These are phyloP conservation scores for Caenorhabditis japonica DNA, from an alignment of 2,888 invertebrate species.

Conservation along the genomic window DNA sequence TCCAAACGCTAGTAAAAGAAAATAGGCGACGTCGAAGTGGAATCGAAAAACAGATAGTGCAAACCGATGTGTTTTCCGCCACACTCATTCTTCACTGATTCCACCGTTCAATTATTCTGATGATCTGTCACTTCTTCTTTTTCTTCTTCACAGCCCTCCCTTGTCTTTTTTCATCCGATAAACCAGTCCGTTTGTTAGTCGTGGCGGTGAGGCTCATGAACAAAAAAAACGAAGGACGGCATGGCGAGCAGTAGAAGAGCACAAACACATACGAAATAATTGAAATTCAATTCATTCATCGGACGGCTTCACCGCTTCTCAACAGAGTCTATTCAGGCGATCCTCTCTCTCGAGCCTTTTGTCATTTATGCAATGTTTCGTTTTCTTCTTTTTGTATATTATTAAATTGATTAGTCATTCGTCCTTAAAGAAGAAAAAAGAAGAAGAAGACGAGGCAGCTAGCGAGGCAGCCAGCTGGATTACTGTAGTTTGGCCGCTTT, in stretches of 20 bases:
- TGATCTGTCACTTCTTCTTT: conserved; percentile 1
- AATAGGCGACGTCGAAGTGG: conserved; percentile 1
- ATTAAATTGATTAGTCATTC: conserved; percentile 53
- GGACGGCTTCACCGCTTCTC: conserved; percentile 6
- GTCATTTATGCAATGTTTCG: conserved; percentile 49
- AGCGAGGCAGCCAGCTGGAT: too few species aligned
- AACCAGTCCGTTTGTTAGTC: conserved; percentile 33
- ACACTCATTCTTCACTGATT: background rate
- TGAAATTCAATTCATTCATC: conserved; percentile 46
- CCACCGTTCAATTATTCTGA: background rate
- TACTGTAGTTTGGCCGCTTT: too few species aligned
- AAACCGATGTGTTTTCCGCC: background rate
- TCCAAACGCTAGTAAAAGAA: too few species aligned
- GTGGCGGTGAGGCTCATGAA: too few species aligned
- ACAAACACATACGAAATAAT: conserved; percentile 32
- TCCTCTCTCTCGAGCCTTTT: conserved; percentile 33
- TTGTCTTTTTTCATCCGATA: conserved; percentile 23
- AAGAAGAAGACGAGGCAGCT: conserved; percentile 24
- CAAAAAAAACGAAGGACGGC: conserved; percentile 11
- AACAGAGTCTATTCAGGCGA: conserved; percentile 41
- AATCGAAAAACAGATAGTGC: conserved; percentile 11
- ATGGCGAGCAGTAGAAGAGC: too few species aligned
- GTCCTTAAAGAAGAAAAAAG: too few species aligned
- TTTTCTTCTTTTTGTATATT: too few species aligned
- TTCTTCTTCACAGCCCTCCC: background rate